A percentile compares a stretch with the other conserved stretches of the same genome.
Conservation (phyloP, 2,113 vertebrate species). For the Corythornis cristatus region DNA sequence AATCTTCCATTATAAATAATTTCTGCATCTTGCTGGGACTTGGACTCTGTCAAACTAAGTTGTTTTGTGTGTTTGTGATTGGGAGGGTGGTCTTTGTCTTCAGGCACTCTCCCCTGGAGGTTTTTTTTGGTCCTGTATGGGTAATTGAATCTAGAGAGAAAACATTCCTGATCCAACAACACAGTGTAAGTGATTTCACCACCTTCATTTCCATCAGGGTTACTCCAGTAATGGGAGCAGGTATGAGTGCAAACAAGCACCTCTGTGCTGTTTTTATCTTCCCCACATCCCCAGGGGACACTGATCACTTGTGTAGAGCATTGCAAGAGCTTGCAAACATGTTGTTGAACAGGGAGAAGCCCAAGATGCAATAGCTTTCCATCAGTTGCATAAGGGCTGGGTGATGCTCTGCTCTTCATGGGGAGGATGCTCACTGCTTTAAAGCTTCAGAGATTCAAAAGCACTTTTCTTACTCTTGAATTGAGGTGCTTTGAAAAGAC, state of each 20-base stretch:
- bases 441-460: neutral
- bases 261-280: neutral
- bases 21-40: neutral
- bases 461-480: neutral
- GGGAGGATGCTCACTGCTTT: neutral
- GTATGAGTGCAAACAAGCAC: conserved; percentile 13
- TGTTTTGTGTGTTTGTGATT: neutral
- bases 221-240: neutral
- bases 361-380: conserved; percentile 21
- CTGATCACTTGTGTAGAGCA: conserved; percentile 15
- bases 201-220: neutral
- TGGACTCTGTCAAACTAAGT: neutral
- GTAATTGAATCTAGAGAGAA: neutral
- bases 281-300: conserved; percentile 53
- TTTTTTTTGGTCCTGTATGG: neutral
- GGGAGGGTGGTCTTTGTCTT: neutral
- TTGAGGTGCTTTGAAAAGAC: conserved; percentile 26
- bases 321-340: conserved; percentile 55
- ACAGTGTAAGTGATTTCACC: neutral
- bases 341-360: conserved; percentile 55
- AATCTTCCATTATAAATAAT: neutral
- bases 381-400: conserved; percentile 65
- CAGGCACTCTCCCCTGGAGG: neutral
- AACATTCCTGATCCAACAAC: neutral
- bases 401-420: neutral